Evolutionary conservation across 2,797 vertebrate species (phyloP), one percentile per base, ranked within the genome.

Genomic region (Sebastes jordani): DNA sequence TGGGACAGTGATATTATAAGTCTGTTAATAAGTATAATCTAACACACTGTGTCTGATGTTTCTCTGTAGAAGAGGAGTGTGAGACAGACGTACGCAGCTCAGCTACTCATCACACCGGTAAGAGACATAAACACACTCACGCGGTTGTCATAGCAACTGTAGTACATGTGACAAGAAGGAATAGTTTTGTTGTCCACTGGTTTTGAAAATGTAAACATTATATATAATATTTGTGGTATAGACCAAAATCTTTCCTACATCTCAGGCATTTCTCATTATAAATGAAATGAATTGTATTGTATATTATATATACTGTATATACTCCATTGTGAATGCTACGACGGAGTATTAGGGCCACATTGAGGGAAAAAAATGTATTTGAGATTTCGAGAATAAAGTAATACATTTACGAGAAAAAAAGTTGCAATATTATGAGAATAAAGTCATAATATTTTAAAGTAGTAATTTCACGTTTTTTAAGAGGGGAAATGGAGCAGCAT

Each of bases 51-150:
- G 36, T 84, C 54, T 76, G 36, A 11, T 71, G 3, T 80, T 42
- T 70, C 16, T 85, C 29, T 89, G 18, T 63, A 99, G 98, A 98
- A 96, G 91, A 98, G 95, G 86, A 95, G 92, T 42, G 36, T 76
- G 74, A 91, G 86, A 78, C 97, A 95, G 78, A 88, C 84, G 18
- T 93, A 95, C 84, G 92, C 93, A 67, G 94, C 95, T 76, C 96
- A 95, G 80, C 88, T 99, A 82, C 93, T 99, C 59, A 89, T 95
- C 36, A 92, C 96, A 22, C 84, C 95, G 90, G 98, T 99, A 96
- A 97, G 95, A 91, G 4, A 78, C n/a, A 67, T 9, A 27, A 14
- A 32, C 11, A 74, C 62, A 30, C 63, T 16, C 49, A 23, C 56
- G 36, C 36, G 56, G 8, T 18, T 30, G 27, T 49, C 42, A 32